Base-by-base conservation (phyloP, 2,113 vertebrate species). In the Leiothrix lutea region DNA sequence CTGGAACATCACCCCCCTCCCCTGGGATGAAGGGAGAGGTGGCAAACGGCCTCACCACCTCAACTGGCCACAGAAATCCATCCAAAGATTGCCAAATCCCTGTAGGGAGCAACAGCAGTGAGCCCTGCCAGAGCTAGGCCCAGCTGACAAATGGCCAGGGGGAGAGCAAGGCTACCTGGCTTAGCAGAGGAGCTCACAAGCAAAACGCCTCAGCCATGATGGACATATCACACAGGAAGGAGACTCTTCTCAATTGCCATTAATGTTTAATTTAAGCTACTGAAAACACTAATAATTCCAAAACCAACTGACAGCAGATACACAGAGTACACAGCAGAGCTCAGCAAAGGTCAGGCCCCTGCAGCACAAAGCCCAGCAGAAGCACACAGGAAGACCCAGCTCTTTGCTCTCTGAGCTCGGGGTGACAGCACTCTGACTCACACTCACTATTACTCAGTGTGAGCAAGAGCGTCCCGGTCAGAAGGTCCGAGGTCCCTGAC, bases 191-290 rank as follows among this genome's bases (percentile, higher is more conserved):
- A 80, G 74, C 50, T 94, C 65, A 53, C 16, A 54, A 64, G 47
- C n/a, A 70, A 36, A 89, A 78, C 4, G 3, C 45, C 75, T 94
- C 92, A 88, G 65, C 71, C 12, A 4, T 14, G 33, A 70, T 58
- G 90, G 89, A 96, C 96, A 96, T 45, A 91, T 85, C 92, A 88
- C 85, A 94, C 85, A 94, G 92, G 92, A 97, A 95, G 78, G 29
- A 85, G 47, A 61, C 42, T 66, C 86, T 87, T 93, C 69, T 94
- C 4, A 0, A 71, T 38, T 67, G 78, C 69, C 56, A 82, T 74
- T 93, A 91, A 42, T 84, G n/a, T 64, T 64, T 89, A 91, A 84
- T 75, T 85, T 75, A 69, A 74, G 45, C 44, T 79, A 75, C 73
- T 81, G 89, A 95, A 94, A 87, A 74, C 53, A 92, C 69, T 90